Evolutionary conservation across 2,888 invertebrate species (phyloP).

Genomic region (Griposia aprilina): DNA sequence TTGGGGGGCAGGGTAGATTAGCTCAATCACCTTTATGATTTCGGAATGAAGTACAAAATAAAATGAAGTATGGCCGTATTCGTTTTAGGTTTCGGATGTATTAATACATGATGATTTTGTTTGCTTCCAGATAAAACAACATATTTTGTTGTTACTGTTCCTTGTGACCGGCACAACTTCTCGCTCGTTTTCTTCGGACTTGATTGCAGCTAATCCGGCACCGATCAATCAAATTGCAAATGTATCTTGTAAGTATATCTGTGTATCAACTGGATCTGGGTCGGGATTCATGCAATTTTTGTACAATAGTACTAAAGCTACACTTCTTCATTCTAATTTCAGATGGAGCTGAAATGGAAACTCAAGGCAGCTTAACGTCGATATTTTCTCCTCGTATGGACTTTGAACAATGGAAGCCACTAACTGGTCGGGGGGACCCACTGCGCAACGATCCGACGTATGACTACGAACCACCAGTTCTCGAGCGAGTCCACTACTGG

Average conservation of each 20-base stretch:
- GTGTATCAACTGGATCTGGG: neutral
- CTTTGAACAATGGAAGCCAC: conserved; percentile 96
- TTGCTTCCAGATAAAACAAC: conserved; percentile 47
- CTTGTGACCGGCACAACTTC: conserved; percentile 41
- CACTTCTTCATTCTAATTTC: conserved; percentile 67
- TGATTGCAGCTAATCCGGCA: conserved; percentile 39
- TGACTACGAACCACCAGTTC: conserved; percentile 95
- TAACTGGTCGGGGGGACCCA: conserved; percentile 94
- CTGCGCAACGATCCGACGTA: conserved; percentile 96
- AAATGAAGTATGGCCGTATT: neutral
- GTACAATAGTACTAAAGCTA: conserved; percentile 7
- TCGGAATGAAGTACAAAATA: conserved; percentile 3
- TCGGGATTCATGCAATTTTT: neutral
- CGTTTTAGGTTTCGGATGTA: neutral
- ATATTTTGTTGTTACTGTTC: conserved; percentile 55
- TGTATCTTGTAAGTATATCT: conserved; percentile 69
- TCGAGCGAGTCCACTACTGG: conserved; percentile 96
- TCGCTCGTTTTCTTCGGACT: conserved; percentile 58
- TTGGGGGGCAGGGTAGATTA: neutral
- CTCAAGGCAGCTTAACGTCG: conserved; percentile 77
- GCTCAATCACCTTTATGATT: conserved; percentile 5
- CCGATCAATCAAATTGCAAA: conserved; percentile 67
- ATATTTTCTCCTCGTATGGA: conserved; percentile 94
- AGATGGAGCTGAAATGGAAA: conserved; percentile 76
- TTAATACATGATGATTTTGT: neutral